A percentile compares a stretch with the other conserved stretches of the same genome.
Evolutionary conservation across 23 tunicate genomes (phyloP).

Genomic region (Trididemnum nubilum): DNA sequence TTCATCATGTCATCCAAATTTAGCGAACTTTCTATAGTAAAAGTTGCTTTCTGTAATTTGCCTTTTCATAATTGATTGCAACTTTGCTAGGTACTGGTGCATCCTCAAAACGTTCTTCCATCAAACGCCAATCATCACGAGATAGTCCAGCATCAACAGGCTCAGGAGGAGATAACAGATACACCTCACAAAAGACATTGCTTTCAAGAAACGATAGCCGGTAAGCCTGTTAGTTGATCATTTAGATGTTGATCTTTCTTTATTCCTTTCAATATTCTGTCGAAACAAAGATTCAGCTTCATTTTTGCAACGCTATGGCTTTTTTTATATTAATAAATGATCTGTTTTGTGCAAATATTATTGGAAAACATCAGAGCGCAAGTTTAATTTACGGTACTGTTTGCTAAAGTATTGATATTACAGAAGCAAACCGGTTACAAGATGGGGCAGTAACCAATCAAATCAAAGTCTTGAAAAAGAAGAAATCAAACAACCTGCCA

Average conservation of each 20-base stretch:
- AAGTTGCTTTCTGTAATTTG: not conserved
- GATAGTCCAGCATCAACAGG: constrained; percentile 60
- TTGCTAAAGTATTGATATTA: too few relatives aligned
- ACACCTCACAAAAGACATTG: constrained; percentile 52
- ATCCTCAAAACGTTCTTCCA: constrained; percentile 50
- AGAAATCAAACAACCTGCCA: constrained; percentile 38
- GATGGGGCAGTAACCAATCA: constrained; percentile 68
- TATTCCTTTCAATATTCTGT: too few relatives aligned
- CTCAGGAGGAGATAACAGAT: constrained; percentile 35
- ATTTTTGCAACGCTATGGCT: too few relatives aligned
- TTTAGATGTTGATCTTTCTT: not conserved
- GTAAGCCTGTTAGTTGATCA: constrained; percentile 20
- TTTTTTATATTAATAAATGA: too few relatives aligned
- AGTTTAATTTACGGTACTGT: too few relatives aligned
- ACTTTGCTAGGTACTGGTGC: not conserved
- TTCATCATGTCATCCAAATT: too few relatives aligned
- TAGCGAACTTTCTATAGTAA: too few relatives aligned
- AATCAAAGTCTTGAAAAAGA: constrained; percentile 45
- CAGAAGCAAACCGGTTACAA: constrained; percentile 56
- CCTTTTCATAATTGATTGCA: too few relatives aligned
- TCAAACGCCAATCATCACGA: constrained; percentile 64
- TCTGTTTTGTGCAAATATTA: too few relatives aligned
- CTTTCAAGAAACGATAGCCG: constrained; percentile 54
- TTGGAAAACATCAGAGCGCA: too few relatives aligned
- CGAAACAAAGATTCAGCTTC: too few relatives aligned